These are phyloP conservation scores for Phalacrocorax pelagicus DNA, from an alignment of 2,113 vertebrate genomes.

Conservation along the genomic window DNA sequence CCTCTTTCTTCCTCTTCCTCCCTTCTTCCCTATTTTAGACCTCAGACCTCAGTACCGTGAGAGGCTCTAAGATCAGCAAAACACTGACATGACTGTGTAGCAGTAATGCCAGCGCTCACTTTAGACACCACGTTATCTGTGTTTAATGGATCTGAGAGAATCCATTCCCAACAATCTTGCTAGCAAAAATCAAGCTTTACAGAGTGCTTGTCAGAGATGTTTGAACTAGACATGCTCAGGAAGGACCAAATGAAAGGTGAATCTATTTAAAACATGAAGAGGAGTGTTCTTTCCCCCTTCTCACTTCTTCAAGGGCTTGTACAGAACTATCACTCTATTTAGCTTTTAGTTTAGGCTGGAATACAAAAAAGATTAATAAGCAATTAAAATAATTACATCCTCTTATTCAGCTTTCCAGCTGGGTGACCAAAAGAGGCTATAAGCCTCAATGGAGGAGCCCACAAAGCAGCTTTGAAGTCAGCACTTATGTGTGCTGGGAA, in stretches of 20 bases:
- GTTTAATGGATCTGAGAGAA: background rate
- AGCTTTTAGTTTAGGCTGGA: background rate
- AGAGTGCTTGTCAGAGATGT: background rate
- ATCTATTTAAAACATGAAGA: background rate
- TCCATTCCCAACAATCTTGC: background rate
- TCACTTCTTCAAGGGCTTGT: background rate
- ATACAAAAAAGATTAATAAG: background rate
- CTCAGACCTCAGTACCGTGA: accelerated
- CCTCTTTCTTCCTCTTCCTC: background rate
- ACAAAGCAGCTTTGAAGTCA: background rate
- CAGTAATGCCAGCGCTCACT: accelerated
- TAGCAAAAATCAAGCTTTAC: background rate
- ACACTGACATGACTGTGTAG: accelerated
- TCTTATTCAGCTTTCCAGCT: background rate
- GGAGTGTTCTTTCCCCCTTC: accelerated
- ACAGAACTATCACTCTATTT: background rate
- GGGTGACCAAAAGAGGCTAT: background rate
- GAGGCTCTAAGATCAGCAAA: background rate
- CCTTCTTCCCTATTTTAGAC: background rate
- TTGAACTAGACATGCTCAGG: background rate
- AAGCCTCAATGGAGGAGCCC: background rate
- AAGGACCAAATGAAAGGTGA: background rate
- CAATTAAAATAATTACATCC: background rate
- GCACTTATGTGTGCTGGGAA: accelerated
- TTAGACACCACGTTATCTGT: background rate